phyloP scores from a whole-genome alignment of 2,113 vertebrate genomes.

The Sturnira hondurensis region DNA sequence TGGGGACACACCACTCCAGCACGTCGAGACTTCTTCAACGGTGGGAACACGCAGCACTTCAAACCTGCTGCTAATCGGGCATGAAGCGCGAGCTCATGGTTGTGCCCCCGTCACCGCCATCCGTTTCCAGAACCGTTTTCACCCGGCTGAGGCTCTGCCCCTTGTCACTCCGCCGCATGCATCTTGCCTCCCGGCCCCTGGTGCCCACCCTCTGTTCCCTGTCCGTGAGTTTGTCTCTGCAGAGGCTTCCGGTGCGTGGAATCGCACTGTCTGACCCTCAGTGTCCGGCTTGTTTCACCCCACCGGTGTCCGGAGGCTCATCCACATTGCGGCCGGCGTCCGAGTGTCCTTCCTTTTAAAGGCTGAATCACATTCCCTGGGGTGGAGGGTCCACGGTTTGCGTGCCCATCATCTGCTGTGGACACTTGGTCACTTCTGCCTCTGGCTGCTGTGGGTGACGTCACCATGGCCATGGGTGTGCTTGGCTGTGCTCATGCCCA shows the following conservation, averaged over 20 bases:
- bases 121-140: no score
- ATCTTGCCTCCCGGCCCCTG: not conserved
- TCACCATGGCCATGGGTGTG: rapidly evolving
- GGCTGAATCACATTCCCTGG: rapidly evolving
- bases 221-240: not conserved
- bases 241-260: no score
- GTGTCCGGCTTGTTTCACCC: not conserved
- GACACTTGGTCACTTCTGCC: not conserved
- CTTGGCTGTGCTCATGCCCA: not conserved
- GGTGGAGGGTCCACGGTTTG: not conserved
- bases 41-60: not conserved
- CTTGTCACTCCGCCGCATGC: rapidly evolving
- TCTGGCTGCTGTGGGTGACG: rapidly evolving
- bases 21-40: not conserved
- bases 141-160: not conserved
- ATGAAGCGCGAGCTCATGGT: no score
- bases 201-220: no score
- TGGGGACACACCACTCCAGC: not conserved
- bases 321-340: no score
- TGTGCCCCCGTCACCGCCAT: no score
- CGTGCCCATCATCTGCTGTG: rapidly evolving
- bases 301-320: no score
- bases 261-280: rapidly evolving
- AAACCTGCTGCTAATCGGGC: not conserved
- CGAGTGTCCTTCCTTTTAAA: not conserved